Evolutionary conservation across 2,797 vertebrate species (phyloP).

Genomic region (Muraenolepis orangiensis): DNA sequence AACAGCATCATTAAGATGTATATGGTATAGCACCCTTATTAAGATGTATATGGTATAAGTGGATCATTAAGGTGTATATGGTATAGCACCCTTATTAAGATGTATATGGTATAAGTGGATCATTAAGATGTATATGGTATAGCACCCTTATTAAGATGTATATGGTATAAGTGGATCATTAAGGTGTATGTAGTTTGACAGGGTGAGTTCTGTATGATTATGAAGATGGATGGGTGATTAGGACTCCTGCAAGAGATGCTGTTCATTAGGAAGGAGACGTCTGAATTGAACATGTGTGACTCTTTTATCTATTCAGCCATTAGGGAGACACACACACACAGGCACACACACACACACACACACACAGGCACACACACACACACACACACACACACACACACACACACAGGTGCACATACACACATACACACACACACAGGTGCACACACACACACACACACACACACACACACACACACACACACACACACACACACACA

Average conservation of each 20-base stretch:
- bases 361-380: constrained; percentile 24
- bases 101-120: constrained; percentile 10
- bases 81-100: no score
- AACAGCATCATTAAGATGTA: no score
- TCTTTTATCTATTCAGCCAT: constrained; percentile 48
- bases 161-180: constrained; percentile 38
- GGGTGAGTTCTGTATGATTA: constrained; percentile 73
- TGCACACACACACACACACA: constrained; percentile 29
- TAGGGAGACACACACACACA: constrained; percentile 36
- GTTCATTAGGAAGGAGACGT: constrained; percentile 51
- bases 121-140: constrained; percentile 69
- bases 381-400: constrained; percentile 29
- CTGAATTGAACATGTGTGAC: constrained; percentile 50
- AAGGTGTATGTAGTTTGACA: constrained; percentile 69
- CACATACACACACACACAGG: constrained; percentile 27
- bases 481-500: constrained; percentile 26
- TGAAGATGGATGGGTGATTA: constrained; percentile 75
- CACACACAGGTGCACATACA: constrained; percentile 19
- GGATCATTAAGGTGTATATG: constrained; percentile 69
- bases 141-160: no score
- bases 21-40: constrained; percentile 38
- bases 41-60: constrained; percentile 61
- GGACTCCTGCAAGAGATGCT: constrained; percentile 51
- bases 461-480: constrained; percentile 21
- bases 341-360: constrained; percentile 26